Percentiles rank a stretch among this genome's conserved stretches.
Evolutionary conservation across 2,113 vertebrate genomes (phyloP).

Genomic region (Neodon shergylaensis): DNA sequence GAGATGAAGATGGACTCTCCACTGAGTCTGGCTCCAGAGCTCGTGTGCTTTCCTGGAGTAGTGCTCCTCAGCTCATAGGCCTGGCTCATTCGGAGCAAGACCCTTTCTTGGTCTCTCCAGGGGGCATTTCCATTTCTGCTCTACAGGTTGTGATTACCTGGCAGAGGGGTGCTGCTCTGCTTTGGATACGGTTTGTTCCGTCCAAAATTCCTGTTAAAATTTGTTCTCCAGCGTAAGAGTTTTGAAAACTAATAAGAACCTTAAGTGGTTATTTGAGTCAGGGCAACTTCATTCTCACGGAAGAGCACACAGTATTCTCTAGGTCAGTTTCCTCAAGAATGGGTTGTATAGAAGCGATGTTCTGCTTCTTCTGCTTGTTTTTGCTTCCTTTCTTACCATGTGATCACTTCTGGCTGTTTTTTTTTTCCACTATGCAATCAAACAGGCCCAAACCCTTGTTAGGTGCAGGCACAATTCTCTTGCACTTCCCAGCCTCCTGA

Average conservation of each 20-base stretch:
- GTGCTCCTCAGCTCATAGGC: not conserved
- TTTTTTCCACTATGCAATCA: not conserved
- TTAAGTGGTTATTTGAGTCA: not conserved
- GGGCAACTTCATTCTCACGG: not conserved
- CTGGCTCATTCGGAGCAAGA: not conserved
- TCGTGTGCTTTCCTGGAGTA: not conserved
- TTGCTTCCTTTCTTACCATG: not conserved
- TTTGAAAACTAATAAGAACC: not conserved
- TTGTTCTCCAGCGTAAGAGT: not conserved
- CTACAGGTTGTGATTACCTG: not conserved
- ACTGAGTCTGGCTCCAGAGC: not conserved
- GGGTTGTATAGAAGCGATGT: not conserved
- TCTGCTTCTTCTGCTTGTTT: not conserved
- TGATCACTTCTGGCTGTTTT: not conserved
- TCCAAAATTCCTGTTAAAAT: not conserved
- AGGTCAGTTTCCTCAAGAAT: not conserved
- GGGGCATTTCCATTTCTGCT: slow-evolving; percentile 6
- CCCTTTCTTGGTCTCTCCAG: not conserved
- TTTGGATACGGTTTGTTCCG: not conserved
- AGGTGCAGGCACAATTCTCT: accelerated
- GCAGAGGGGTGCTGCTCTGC: not conserved
- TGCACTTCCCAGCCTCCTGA: not conserved
- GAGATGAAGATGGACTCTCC: not conserved
- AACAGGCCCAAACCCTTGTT: not conserved
- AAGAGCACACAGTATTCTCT: not conserved